Percentiles rank a stretch among this genome's conserved stretches.
Evolutionary conservation across 2,797 vertebrate genomes (phyloP).

Genomic region (Hylomyscus alleni): DNA sequence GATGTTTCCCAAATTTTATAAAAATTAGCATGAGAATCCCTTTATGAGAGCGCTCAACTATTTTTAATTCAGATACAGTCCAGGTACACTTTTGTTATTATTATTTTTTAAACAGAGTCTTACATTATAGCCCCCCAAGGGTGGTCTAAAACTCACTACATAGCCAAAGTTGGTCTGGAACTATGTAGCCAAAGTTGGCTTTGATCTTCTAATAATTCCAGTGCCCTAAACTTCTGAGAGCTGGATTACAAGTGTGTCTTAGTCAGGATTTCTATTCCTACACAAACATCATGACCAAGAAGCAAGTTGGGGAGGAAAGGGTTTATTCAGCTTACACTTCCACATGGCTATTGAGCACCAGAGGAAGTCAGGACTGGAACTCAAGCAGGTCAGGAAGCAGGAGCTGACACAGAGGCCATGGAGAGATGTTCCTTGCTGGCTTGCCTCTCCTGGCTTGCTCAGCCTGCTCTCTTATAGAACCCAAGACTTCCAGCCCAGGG

Average conservation of each 20-base stretch:
- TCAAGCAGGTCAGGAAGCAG: too few relatives aligned
- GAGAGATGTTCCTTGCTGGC: too few relatives aligned
- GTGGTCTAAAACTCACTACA: not conserved
- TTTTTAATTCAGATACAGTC: not conserved
- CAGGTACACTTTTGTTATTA: not conserved
- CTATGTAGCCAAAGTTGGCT: not conserved
- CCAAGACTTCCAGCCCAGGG: too few relatives aligned
- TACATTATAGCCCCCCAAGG: not conserved
- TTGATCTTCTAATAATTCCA: not conserved
- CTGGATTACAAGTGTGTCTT: not conserved
- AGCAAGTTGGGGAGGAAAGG: too few relatives aligned
- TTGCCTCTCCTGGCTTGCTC: too few relatives aligned
- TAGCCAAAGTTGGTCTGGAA: not conserved
- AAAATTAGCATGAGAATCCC: not conserved
- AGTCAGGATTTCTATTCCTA: too few relatives aligned
- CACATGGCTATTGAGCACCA: too few relatives aligned
- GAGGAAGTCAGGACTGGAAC: too few relatives aligned
- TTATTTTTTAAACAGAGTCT: not conserved
- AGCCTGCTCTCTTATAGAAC: too few relatives aligned
- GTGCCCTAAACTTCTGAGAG: not conserved
- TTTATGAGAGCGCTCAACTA: not conserved
- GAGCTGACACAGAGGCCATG: too few relatives aligned
- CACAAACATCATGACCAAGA: too few relatives aligned
- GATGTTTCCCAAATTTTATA: conserved; percentile 5
- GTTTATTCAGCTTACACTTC: too few relatives aligned